Evolutionary conservation across 2,888 invertebrate genomes (phyloP).

Genomic region (Lasius fuliginosus): DNA sequence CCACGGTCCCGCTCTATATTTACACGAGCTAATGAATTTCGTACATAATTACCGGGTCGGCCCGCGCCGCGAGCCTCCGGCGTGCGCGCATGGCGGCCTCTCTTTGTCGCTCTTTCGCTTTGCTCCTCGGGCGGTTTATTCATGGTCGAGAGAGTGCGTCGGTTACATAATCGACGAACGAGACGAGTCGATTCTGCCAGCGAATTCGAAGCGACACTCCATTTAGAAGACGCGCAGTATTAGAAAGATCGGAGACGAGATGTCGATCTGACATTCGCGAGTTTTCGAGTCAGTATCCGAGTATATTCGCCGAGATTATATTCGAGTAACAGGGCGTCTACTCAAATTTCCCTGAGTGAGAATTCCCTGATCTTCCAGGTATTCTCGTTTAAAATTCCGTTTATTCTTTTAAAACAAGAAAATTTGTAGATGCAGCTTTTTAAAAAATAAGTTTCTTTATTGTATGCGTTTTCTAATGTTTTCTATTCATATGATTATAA

Average conservation of each 20-base stretch:
- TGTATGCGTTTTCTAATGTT: no score
- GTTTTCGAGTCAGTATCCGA: neutral
- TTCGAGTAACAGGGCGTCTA: no score
- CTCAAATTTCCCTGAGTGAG: no score
- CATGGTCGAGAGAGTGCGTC: neutral
- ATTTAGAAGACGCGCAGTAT: neutral
- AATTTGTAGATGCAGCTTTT: no score
- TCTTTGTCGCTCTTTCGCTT: conserved; percentile 7
- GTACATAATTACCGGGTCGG: conserved; percentile 76
- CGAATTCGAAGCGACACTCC: neutral
- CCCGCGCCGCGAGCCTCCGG: conserved; percentile 42
- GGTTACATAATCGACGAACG: conserved; percentile 27
- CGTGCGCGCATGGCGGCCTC: conserved; percentile 27
- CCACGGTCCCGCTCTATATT: conserved; percentile 71
- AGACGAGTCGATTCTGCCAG: conserved; percentile 10
- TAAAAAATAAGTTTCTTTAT: no score
- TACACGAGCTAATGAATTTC: conserved; percentile 82
- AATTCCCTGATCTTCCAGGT: no score
- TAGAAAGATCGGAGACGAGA: neutral
- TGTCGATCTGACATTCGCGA: neutral
- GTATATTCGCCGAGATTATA: neutral
- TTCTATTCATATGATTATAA: no score
- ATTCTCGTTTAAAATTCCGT: no score
- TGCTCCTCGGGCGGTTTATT: conserved; percentile 40
- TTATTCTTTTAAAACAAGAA: no score